Evolutionary conservation across 2,888 invertebrate genomes (phyloP), one percentile per base, ranked within the genome.

Genomic region (Plagodis pulveraria): DNA sequence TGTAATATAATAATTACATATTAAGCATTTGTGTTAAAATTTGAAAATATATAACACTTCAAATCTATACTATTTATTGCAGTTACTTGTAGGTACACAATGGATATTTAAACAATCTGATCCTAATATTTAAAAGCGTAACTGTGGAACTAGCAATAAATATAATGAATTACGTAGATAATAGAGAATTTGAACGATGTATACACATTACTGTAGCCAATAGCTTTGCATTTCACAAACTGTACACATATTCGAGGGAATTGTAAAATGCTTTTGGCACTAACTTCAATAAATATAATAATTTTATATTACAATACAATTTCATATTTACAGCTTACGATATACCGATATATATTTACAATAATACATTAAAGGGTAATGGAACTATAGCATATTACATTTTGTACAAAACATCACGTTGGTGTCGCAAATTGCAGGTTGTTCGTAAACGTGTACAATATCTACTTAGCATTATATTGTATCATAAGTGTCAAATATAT

Each of bases 261-360:
- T 77, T 82, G 84, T 84, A 82, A 81, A 83, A 87, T 86, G 87
- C 89, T 87, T 87, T 92, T 92, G 91, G 91, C 91, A 92, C 91
- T 91, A 92, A 89, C 86, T 87, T 89, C 78, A 80, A 89, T 88
- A 86, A 83, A 86, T 86, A 87, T 83, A 80, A 75, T 60, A 9
- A 51, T 56, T 55, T 56, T 80, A 81, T 76, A 81, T 84, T 88
- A 90, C 84, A 88, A 82, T 85, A 86, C 83, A 83, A 83, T 77
- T 76, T 75, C 76, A 74, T 90, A 92, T 91, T 87, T 92, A 92
- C 91, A 92, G 80, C 87, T 89, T 89, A 90, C 69, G 66, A 70
- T 57, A 74, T 74, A 78, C 70, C 75, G 68, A 75, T 76, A 77
- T 66, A 74, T 77, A 91, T 77, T 70, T 73, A 80, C 84, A 72